Percentiles rank a stretch among this genome's conserved stretches.
Evolutionary conservation across 2,888 invertebrate species (phyloP).

Genomic region (Erebia ligea): DNA sequence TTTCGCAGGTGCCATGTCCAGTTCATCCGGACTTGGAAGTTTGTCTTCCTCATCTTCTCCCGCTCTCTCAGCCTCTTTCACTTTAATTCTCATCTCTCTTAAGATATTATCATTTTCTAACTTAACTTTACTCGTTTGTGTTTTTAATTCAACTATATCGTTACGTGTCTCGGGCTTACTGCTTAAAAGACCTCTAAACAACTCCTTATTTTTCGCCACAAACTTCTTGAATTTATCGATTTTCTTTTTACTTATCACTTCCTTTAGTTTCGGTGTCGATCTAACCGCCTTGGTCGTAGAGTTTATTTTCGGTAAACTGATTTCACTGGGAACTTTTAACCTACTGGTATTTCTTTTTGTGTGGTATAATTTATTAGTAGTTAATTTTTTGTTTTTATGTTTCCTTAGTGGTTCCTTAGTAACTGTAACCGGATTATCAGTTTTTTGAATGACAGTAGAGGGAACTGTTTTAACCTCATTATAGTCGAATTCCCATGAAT

Average conservation of each 20-base stretch:
- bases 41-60: background rate
- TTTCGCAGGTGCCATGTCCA: conserved; percentile 64
- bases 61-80: background rate
- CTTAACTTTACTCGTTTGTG: conserved; percentile 9
- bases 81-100: background rate
- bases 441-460: background rate
- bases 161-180: background rate
- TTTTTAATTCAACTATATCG: conserved; percentile 17
- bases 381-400: background rate
- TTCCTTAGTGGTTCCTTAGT: background rate
- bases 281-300: background rate
- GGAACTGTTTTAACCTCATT: background rate
- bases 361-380: background rate
- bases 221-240: conserved; percentile 44
- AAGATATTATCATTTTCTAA: background rate
- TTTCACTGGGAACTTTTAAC: background rate
- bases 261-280: background rate
- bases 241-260: conserved; percentile 30
- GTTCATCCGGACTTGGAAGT: conserved; percentile 42
- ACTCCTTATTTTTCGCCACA: conserved; percentile 44
- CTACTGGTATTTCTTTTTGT: conserved; percentile 11
- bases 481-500: conserved; percentile 4
- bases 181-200: conserved; percentile 44
- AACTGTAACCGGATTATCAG: background rate
- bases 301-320: background rate